phyloP scores from a whole-genome alignment of 1,140 invertebrate species.

The Pogonomyrmex barbatus region DNA sequence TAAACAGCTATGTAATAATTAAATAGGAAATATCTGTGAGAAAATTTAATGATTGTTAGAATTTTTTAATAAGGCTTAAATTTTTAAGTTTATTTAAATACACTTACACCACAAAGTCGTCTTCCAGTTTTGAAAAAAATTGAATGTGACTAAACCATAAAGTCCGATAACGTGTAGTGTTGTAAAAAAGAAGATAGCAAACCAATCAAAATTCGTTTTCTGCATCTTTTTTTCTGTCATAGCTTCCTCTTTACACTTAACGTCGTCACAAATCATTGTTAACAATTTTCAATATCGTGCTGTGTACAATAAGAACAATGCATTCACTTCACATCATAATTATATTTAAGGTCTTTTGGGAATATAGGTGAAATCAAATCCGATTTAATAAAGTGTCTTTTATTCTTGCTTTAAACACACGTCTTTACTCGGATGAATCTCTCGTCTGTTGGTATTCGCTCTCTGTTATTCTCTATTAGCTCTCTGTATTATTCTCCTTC shows the following conservation, averaged over 20 bases:
- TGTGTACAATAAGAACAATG: not conserved
- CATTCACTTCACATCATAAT: no score
- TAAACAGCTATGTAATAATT: no score
- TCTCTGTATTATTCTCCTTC: no score
- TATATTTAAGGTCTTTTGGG: no score
- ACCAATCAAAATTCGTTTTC: constrained; percentile 77
- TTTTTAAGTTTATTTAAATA: not conserved
- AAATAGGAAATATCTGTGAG: no score
- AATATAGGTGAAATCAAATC: no score
- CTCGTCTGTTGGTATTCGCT: no score
- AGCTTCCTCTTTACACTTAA: not conserved
- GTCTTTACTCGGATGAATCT: no score
- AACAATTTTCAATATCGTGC: not conserved
- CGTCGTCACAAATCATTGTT: not conserved
- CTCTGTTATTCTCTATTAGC: no score
- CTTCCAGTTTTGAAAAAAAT: constrained; percentile 15
- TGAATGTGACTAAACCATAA: constrained; percentile 63
- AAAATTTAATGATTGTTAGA: not conserved
- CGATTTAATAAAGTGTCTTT: no score
- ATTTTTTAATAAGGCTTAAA: not conserved
- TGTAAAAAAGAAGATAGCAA: constrained; percentile 74
- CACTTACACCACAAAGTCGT: constrained; percentile 28
- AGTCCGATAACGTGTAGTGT: constrained; percentile 73
- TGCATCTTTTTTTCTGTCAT: not conserved
- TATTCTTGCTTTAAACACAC: no score